Conservation (phyloP, 1,140 invertebrate species). For the Bombus sylvicola region DNA sequence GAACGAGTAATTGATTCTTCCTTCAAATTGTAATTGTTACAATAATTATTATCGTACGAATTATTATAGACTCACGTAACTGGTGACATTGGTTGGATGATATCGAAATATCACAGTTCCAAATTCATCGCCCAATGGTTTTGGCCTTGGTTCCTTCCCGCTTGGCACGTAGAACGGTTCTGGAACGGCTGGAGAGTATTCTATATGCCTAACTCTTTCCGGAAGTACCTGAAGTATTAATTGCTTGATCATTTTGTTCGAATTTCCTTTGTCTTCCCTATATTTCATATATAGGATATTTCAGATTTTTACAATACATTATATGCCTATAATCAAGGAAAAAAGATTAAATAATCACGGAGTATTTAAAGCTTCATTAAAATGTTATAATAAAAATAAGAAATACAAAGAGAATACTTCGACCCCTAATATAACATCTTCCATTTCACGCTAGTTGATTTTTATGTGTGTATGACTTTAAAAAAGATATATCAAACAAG, state of each 20-base stretch:
- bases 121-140: constrained; percentile 92
- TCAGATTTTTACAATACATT: no score
- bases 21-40: neutral
- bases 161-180: constrained; percentile 91
- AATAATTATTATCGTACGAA: neutral
- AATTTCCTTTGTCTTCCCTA: neutral
- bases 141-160: constrained; percentile 91
- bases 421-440: no score
- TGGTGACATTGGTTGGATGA: constrained; percentile 91
- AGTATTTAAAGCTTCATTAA: no score
- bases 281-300: constrained; percentile 53
- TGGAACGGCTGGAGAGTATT: constrained; percentile 87
- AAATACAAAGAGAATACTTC: no score
- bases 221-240: constrained; percentile 89
- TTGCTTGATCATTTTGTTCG: no score
- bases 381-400: no score
- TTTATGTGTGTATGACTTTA: no score
- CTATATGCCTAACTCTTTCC: constrained; percentile 90
- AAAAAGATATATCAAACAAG: no score
- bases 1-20: neutral
- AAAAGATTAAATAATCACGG: no score
- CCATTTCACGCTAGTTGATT: no score
- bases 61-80: constrained; percentile 88
- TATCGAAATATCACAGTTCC: constrained; percentile 94
- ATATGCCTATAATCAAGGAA: no score